Conservation (phyloP, 2,113 vertebrate species). For the Fulica atra region DNA sequence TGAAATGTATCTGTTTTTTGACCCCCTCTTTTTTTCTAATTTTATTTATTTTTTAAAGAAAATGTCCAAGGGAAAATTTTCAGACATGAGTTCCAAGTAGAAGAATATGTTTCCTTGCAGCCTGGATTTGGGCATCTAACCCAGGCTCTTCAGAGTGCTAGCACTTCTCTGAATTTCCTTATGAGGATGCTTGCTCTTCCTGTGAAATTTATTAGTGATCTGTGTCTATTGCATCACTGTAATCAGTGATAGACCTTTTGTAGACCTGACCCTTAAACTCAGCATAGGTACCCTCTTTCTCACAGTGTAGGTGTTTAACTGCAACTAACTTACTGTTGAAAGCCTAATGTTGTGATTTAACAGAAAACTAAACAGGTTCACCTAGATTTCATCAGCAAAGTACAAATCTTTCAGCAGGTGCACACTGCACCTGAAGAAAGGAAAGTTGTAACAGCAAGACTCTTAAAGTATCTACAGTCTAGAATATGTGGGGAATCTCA, state of each 20-base stretch:
- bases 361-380: neutral
- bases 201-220: neutral
- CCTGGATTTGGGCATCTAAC: neutral
- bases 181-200: neutral
- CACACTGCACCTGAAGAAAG: neutral
- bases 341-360: neutral
- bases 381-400: neutral
- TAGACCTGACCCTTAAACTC: neutral
- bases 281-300: neutral
- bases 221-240: neutral
- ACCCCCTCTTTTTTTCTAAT: rapidly evolving
- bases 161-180: neutral
- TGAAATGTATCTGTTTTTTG: neutral
- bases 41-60: neutral
- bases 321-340: neutral
- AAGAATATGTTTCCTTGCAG: neutral
- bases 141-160: neutral
- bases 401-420: neutral
- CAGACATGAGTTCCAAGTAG: neutral
- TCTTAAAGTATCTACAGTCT: neutral
- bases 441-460: neutral
- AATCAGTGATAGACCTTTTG: neutral
- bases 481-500: neutral
- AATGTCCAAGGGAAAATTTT: neutral
- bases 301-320: neutral